These are phyloP conservation scores for Microctenopoma stevenorrisi DNA, from an alignment of 2,797 vertebrate species.

Conservation along the genomic window DNA sequence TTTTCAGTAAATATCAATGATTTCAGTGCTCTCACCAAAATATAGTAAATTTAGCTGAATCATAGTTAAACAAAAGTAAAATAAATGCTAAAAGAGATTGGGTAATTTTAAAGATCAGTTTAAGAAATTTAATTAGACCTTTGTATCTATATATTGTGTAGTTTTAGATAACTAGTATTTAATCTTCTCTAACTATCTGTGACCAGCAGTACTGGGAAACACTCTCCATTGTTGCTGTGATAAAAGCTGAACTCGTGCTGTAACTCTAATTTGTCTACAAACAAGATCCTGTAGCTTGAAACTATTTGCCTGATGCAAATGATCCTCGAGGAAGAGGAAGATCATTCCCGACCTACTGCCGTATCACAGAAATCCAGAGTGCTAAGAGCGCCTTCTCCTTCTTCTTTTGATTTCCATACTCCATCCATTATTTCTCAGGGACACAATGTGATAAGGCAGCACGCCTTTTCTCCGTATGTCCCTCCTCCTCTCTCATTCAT, in stretches of 20 bases:
- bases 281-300: conserved; percentile 9
- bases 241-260: conserved; percentile 16
- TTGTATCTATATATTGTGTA: background rate
- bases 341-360: conserved; percentile 13
- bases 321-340: conserved; percentile 16
- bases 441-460: conserved; percentile 28
- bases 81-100: background rate
- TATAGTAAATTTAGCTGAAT: background rate
- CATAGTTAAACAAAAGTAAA: background rate
- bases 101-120: background rate
- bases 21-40: conserved; percentile 7
- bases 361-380: background rate
- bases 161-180: background rate
- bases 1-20: background rate
- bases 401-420: conserved; percentile 7
- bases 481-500: conserved; percentile 26
- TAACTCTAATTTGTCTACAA: conserved; percentile 40
- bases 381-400: conserved; percentile 6
- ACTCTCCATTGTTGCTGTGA: conserved; percentile 19
- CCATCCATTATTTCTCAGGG: conserved; percentile 19
- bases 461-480: conserved; percentile 28
- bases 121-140: background rate
- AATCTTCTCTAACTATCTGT: conserved; percentile 52
- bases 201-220: conserved; percentile 33
- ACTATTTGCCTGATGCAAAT: conserved; percentile 54